phyloP scores from a whole-genome alignment of 2,113 vertebrate genomes.

The Smithornis capensis region DNA sequence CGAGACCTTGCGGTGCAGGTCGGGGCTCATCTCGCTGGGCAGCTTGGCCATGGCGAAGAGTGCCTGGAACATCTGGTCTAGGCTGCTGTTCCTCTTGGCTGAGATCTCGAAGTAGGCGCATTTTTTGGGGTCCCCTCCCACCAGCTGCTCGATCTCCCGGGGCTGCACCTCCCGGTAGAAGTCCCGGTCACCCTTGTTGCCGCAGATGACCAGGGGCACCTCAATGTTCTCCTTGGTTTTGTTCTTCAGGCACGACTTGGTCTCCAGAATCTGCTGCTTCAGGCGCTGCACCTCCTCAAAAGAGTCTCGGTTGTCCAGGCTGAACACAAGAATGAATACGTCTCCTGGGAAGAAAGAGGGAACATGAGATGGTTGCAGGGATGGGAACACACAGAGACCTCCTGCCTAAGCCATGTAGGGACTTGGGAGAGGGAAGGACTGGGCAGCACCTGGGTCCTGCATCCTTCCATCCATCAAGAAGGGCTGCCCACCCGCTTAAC shows the following conservation, averaged over 20 bases:
- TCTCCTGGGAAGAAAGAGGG: constrained; percentile 79
- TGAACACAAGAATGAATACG: constrained; percentile 96
- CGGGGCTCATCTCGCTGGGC: constrained; percentile 96
- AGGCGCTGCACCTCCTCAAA: constrained; percentile 95
- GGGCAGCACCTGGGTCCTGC: background rate
- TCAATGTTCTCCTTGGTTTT: constrained; percentile 93
- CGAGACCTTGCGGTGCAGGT: constrained; percentile 93
- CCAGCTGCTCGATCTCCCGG: constrained; percentile 85
- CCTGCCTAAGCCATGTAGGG: background rate
- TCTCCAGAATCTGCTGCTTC: constrained; percentile 94
- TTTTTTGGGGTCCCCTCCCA: constrained; percentile 84
- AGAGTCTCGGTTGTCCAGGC: constrained; percentile 94
- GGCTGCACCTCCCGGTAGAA: constrained; percentile 88
- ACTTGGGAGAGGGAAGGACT: background rate
- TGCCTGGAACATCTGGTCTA: constrained; percentile 94
- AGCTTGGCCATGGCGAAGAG: constrained; percentile 94
- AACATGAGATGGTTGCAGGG: background rate
- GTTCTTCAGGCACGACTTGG: constrained; percentile 94
- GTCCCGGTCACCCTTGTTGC: constrained; percentile 93
- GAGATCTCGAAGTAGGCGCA: constrained; percentile 98
- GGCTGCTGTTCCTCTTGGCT: constrained; percentile 92
- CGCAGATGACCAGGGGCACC: constrained; percentile 94
- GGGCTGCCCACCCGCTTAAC: background rate
- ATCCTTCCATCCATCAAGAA: background rate
- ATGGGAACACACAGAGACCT: background rate